These are phyloP conservation scores for Oscheius onirici DNA, from an alignment of 2,888 invertebrate genomes.

Conservation along the genomic window DNA sequence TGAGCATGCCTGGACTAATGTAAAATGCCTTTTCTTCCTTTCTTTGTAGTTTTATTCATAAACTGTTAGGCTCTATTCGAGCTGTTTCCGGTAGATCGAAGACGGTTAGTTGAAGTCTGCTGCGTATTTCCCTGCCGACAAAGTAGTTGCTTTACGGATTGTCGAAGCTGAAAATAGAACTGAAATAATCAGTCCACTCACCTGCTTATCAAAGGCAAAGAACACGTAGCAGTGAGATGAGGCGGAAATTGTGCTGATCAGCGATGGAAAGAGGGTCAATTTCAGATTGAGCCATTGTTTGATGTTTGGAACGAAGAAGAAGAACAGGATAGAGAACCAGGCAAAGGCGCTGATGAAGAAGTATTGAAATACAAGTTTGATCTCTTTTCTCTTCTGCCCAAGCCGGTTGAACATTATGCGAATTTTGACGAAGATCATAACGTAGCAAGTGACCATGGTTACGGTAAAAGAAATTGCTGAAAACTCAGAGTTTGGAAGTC, in stretches of 20 bases:
- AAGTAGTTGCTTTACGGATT: too few relatives aligned
- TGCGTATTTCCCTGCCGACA: too few relatives aligned
- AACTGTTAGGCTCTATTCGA: too few relatives aligned
- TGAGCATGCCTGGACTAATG: too few relatives aligned
- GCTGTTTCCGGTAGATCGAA: too few relatives aligned
- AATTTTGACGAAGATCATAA: not conserved
- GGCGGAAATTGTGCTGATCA: not conserved
- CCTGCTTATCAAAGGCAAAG: not conserved
- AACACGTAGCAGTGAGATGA: not conserved
- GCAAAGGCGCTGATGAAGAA: not conserved
- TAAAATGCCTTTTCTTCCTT: too few relatives aligned
- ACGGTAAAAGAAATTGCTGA: not conserved
- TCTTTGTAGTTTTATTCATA: too few relatives aligned
- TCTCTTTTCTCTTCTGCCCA: not conserved
- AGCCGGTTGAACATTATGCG: not conserved
- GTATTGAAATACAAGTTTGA: not conserved
- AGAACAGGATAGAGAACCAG: not conserved
- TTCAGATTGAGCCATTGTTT: not conserved
- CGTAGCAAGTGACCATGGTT: not conserved
- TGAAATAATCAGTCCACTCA: not conserved
- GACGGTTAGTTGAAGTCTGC: too few relatives aligned
- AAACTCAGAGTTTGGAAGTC: not conserved
- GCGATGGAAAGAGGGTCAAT: not conserved
- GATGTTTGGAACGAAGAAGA: slow-evolving; percentile 3
- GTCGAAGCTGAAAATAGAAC: too few relatives aligned